Conservation (phyloP, 2,888 invertebrate genomes). For the Synanthedon andrenaeformis region DNA sequence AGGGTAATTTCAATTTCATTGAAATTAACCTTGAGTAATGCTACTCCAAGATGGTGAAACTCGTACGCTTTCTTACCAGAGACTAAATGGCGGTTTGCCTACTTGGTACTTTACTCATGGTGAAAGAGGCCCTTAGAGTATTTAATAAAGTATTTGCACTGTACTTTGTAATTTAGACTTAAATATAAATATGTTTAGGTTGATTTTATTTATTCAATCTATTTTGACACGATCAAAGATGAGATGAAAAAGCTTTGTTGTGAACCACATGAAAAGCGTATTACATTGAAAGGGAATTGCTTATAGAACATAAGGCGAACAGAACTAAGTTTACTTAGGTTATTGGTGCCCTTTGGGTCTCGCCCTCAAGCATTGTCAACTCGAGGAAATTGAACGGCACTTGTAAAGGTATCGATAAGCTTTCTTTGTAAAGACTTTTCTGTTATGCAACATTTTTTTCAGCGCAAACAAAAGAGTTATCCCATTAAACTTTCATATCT, state of each 20-base stretch:
- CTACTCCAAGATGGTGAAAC: too few species aligned
- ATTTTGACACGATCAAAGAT: not conserved
- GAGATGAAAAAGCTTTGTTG: conserved; percentile 1
- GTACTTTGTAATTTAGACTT: too few species aligned
- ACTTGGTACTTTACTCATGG: too few species aligned
- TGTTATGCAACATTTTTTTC: not conserved
- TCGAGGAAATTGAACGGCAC: conserved; percentile 22
- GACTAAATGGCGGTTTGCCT: too few species aligned
- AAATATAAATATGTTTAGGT: too few species aligned
- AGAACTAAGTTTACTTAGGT: conserved; percentile 17
- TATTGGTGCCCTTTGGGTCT: conserved; percentile 14
- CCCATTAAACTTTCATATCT: too few species aligned
- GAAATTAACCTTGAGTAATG: too few species aligned
- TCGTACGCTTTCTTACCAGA: too few species aligned
- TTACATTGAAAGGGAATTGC: not conserved
- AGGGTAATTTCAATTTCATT: too few species aligned
- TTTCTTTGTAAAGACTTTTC: conserved; percentile 11
- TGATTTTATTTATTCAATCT: too few species aligned
- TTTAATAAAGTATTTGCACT: too few species aligned
- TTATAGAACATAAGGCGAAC: conserved; percentile 1
- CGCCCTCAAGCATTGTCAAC: conserved; percentile 16
- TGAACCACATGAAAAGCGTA: not conserved
- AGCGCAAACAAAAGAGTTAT: not conserved
- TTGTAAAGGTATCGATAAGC: conserved; percentile 21
- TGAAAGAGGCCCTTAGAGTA: too few species aligned